A percentile compares a stretch with the other conserved stretches of the same genome.
These are phyloP conservation scores for Sebastes itinus DNA, from an alignment of 2,797 vertebrate species.

Conservation along the genomic window DNA sequence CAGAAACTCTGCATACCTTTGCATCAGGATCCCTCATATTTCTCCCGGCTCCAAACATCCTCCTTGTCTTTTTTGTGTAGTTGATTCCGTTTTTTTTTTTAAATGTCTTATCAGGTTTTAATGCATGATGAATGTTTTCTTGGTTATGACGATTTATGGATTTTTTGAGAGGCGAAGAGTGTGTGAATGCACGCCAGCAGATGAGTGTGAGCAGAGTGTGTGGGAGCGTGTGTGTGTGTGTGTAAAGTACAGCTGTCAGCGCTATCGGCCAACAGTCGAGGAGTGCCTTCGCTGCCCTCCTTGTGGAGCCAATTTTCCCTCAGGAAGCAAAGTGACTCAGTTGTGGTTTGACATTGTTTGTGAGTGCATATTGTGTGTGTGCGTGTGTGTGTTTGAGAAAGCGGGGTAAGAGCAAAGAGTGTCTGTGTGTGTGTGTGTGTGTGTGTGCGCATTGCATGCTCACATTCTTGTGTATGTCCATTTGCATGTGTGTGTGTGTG, in stretches of 20 bases:
- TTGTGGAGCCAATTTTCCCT: slow-evolving; percentile 73
- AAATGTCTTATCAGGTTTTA: background rate
- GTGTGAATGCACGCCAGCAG: slow-evolving; percentile 11
- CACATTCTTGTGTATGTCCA: slow-evolving; percentile 22
- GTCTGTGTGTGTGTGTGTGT: background rate
- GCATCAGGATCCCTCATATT: slow-evolving; percentile 7
- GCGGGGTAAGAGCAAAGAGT: background rate
- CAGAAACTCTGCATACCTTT: slow-evolving; percentile 43
- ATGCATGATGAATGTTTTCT: slow-evolving; percentile 9
- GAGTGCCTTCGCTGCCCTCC: slow-evolving; percentile 64
- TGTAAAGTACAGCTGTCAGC: slow-evolving; percentile 65
- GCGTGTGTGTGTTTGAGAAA: background rate
- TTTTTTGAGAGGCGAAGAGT: background rate
- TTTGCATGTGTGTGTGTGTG: background rate
- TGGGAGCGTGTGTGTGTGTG: slow-evolving; percentile 38
- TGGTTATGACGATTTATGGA: slow-evolving; percentile 22
- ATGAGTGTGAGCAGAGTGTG: slow-evolving; percentile 49
- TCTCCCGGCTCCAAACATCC: slow-evolving; percentile 24
- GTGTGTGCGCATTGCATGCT: slow-evolving; percentile 16
- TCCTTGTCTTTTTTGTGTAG: background rate
- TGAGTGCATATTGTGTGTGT: slow-evolving; percentile 41
- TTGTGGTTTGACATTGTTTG: slow-evolving; percentile 79
- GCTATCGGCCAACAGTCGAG: slow-evolving; percentile 59
- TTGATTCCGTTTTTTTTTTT: background rate
- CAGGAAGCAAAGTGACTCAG: slow-evolving; percentile 82